A percentile compares a stretch with the other conserved stretches of the same genome.
phyloP scores from a whole-genome alignment of 2,113 vertebrate genomes.

The Anser cygnoides region DNA sequence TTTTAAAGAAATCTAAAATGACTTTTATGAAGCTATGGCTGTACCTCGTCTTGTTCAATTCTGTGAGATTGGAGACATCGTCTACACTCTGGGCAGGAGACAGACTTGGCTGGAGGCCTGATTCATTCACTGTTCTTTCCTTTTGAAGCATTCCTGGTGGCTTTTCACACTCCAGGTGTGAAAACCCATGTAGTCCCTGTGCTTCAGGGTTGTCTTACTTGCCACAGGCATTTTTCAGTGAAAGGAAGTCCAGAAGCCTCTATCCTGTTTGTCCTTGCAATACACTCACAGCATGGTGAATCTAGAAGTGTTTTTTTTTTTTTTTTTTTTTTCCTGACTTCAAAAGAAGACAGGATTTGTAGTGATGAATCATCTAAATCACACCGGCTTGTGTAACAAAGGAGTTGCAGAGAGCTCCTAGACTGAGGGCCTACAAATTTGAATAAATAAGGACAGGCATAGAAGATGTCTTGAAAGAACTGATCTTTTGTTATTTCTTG shows the following conservation, averaged over 20 bases:
- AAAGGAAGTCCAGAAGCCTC: neutral
- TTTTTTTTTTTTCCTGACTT: neutral
- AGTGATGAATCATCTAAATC: neutral
- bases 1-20: neutral
- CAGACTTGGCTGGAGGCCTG: neutral
- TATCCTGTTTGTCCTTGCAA: neutral
- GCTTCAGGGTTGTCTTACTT: neutral
- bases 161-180: neutral
- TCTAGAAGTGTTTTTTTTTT: fast-evolving
- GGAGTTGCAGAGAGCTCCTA: neutral
- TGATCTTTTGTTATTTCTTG: neutral
- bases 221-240: neutral
- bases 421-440: neutral
- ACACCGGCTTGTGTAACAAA: neutral
- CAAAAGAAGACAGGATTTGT: neutral
- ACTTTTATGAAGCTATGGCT: neutral
- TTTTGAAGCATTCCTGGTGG: neutral
- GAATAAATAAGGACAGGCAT: neutral
- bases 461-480: neutral
- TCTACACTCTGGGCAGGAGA: neutral
- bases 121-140: neutral
- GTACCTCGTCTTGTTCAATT: neutral
- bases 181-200: neutral
- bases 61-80: neutral
- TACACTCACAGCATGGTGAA: neutral